Evolutionary conservation across 64 coral and sea anemone species (phyloP), one percentile per base, ranked within the genome.

Genomic region (Stichodactyla mertensii): DNA sequence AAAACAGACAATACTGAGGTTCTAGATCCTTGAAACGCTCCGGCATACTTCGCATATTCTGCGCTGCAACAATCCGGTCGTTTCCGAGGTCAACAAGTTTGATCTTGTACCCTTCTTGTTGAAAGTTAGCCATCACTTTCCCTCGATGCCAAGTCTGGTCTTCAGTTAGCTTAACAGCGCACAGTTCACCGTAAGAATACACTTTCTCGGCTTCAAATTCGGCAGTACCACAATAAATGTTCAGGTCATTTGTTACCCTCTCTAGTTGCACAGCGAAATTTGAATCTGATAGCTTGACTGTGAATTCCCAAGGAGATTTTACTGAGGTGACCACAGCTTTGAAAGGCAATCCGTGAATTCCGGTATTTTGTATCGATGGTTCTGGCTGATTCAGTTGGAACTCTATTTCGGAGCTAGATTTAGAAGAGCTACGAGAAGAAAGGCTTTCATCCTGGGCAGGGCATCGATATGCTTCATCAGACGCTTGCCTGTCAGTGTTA

Each of bases 81-180:
- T 83, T 92, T 9, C 93, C 96, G 77, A 92, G 90, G 56, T 98
- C 96, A 28, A 92, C 78, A 19, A 92, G 87, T 51, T 86, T 62
- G 58, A 98, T 88, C 84, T 27, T 79, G 23, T 84, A 90, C 5
- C 61, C 78, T 56, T 67, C 28, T 9, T 86, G 56, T 13, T 84
- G 12, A 10, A 60, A 58, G 54, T 87, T 87, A 12, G 84, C 71
- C 2, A 92, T 45, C 11, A 92, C 74, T 71, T 79, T 57, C 16
- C 87, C 96, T 51, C 96, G 90, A 90, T 98, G 93, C 96, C 96
- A 98, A 28, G 80, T 62, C 80, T 85, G 89, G 55, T 98, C 89
- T 57, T 54, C 18, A 10, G 67, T 83, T 60, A 92, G 89, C 52
- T 82, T 89, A 22, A 87, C 88, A 86, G 93, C 91, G 71, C 96